A percentile compares a stretch with the other conserved stretches of the same genome.
These are phyloP conservation scores for Orycteropus afer DNA, from an alignment of 2,113 vertebrate genomes.

Conservation along the genomic window DNA sequence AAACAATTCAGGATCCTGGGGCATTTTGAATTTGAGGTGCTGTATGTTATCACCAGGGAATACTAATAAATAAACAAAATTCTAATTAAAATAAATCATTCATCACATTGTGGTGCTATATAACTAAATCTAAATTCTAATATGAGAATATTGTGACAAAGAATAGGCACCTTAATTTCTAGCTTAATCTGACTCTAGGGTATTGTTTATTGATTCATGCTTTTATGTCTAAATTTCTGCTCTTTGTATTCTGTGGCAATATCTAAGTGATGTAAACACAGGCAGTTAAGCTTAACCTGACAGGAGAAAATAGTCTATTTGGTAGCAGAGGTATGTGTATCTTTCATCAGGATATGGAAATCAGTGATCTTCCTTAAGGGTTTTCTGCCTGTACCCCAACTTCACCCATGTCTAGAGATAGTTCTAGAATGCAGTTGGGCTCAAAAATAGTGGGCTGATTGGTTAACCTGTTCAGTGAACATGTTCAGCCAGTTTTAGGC, in stretches of 20 bases:
- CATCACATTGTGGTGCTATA: background rate
- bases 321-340: rapidly evolving
- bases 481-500: background rate
- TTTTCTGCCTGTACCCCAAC: rapidly evolving
- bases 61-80: slow-evolving; percentile 72
- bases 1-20: slow-evolving; percentile 37
- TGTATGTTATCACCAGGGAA: slow-evolving; percentile 15
- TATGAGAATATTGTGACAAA: background rate
- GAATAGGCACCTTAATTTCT: background rate
- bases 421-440: background rate
- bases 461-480: background rate
- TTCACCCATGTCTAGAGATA: background rate
- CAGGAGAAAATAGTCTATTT: background rate
- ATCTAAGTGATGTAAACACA: background rate
- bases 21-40: slow-evolving; percentile 51
- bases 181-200: slow-evolving; percentile 1
- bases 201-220: background rate
- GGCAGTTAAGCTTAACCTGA: background rate
- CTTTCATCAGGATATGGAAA: background rate
- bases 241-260: background rate
- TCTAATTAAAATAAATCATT: slow-evolving; percentile 71
- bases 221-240: slow-evolving; percentile 1
- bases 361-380: rapidly evolving
- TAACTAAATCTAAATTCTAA: slow-evolving; percentile 30
- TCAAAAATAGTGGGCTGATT: background rate